Percentiles rank a stretch among this genome's conserved stretches.
Evolutionary conservation across 2,888 invertebrate genomes (phyloP).

Genomic region (Arge pagana): DNA sequence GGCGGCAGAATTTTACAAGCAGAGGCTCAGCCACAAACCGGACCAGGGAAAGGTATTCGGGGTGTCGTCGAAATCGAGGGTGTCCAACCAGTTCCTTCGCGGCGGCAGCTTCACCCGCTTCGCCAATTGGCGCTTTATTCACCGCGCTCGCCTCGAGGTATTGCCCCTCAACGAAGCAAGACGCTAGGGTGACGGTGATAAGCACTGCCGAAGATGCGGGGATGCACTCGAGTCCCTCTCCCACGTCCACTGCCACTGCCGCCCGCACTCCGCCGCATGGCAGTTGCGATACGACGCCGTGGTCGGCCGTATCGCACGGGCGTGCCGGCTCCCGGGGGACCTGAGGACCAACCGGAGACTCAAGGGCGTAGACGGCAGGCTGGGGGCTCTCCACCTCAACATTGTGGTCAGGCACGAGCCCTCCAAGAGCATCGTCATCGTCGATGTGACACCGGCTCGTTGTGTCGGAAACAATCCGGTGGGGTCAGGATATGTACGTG

Average conservation of each 20-base stretch:
- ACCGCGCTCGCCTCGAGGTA: conserved; percentile 44
- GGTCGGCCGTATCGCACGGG: conserved; percentile 32
- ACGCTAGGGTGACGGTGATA: conserved; percentile 33
- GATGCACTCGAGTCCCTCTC: conserved; percentile 43
- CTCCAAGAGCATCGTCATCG: conserved; percentile 31
- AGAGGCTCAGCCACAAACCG: conserved; percentile 23
- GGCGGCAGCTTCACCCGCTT: conserved; percentile 40
- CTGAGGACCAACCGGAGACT: conserved; percentile 27
- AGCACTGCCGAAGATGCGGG: conserved; percentile 33
- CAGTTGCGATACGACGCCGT: conserved; percentile 39
- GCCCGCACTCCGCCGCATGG: conserved; percentile 38
- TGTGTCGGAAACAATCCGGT: conserved; percentile 34
- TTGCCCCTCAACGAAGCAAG: conserved; percentile 41
- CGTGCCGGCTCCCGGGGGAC: conserved; percentile 23
- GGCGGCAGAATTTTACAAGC: conserved; percentile 8
- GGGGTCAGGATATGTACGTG: conserved; percentile 40
- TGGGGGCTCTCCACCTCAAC: conserved; percentile 29
- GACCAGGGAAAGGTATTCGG: conserved; percentile 43
- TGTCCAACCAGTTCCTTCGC: conserved; percentile 43
- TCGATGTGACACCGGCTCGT: conserved; percentile 40
- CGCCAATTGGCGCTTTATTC: conserved; percentile 55
- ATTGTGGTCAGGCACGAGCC: conserved; percentile 33
- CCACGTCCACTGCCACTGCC: conserved; percentile 50
- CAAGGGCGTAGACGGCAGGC: conserved; percentile 22
- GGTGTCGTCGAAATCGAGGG: conserved; percentile 22